Percentiles rank a stretch among this genome's conserved stretches.
These are phyloP conservation scores for Centropristis striata DNA, from an alignment of 2,113 vertebrate species.

Conservation along the genomic window DNA sequence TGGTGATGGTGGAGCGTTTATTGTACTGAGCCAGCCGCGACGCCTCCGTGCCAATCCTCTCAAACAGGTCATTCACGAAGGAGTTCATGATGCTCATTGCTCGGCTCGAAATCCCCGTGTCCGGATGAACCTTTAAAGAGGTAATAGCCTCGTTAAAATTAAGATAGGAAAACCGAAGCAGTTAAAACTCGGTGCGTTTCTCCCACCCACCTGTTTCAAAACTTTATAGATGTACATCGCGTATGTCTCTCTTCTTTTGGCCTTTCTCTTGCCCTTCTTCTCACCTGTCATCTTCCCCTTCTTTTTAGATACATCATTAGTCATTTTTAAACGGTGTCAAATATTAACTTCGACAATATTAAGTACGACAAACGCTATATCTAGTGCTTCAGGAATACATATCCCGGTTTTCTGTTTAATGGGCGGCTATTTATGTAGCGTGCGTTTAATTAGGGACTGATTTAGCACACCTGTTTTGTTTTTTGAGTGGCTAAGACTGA, in stretches of 20 bases:
- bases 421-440: constrained; percentile 20
- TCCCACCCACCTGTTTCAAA: constrained; percentile 82
- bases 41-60: constrained; percentile 86
- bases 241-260: constrained; percentile 84
- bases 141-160: fast-evolving
- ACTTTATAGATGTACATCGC: constrained; percentile 88
- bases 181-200: not conserved
- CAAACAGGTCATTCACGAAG: constrained; percentile 87
- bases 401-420: fast-evolving
- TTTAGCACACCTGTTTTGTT: constrained; percentile 55
- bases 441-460: constrained; percentile 57
- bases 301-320: constrained; percentile 82
- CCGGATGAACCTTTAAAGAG: constrained; percentile 81
- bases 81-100: constrained; percentile 89
- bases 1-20: constrained; percentile 87
- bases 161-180: not conserved
- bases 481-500: not conserved
- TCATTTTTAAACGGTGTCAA: constrained; percentile 62
- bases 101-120: constrained; percentile 86
- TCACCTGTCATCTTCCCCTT: constrained; percentile 79
- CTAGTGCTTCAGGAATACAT: not conserved
- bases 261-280: constrained; percentile 78
- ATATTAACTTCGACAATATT: not conserved
- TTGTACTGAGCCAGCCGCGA: constrained; percentile 87
- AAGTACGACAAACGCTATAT: not conserved